Evolutionary conservation across 1,140 invertebrate species (phyloP).

Genomic region (Bactericera cockerelli): DNA sequence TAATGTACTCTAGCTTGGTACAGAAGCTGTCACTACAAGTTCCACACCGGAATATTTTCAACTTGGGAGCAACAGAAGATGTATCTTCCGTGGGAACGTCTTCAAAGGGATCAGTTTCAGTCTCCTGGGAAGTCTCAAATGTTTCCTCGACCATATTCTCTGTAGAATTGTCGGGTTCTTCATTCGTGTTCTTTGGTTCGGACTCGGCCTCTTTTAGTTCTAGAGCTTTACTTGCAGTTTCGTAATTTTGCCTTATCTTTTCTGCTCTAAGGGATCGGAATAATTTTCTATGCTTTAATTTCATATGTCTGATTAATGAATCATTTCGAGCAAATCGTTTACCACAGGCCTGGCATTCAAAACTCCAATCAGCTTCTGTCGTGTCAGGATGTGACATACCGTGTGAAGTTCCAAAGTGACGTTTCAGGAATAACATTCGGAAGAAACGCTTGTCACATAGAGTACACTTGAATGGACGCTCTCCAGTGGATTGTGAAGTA

Average conservation of each 20-base stretch:
- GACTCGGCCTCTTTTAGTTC: too few species aligned
- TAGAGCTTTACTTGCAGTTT: too few species aligned
- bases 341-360: background rate
- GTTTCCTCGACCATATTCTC: too few species aligned
- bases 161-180: too few species aligned
- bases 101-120: too few species aligned
- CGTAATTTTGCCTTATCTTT: background rate
- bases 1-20: background rate
- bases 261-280: background rate
- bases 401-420: background rate
- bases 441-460: slow-evolving; percentile 1
- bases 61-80: background rate
- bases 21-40: background rate
- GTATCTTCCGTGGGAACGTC: background rate
- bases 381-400: slow-evolving; percentile 1
- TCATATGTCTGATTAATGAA: slow-evolving; percentile 1
- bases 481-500: background rate
- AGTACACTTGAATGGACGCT: background rate
- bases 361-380: slow-evolving; percentile 3
- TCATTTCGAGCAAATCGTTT: slow-evolving; percentile 9
- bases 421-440: slow-evolving; percentile 1
- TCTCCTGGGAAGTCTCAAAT: too few species aligned
- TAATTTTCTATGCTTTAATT: background rate
- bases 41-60: background rate
- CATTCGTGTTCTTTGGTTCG: too few species aligned